A percentile compares a stretch with the other conserved stretches of the same genome.
Conservation (phyloP, 2,113 vertebrate species). For the Entomyzon cyanotis region DNA sequence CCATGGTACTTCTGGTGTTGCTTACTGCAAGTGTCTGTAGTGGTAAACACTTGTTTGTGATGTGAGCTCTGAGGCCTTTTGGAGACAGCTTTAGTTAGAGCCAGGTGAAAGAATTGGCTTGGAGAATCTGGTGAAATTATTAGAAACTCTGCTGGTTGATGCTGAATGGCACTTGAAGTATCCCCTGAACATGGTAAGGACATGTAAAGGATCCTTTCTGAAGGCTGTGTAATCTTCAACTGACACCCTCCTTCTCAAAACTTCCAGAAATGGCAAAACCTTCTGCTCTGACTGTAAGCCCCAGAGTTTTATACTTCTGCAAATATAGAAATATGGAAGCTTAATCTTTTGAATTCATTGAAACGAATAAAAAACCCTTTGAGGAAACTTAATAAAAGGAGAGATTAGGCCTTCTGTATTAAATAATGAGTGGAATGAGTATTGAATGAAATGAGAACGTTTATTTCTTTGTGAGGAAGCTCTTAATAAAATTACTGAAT, state of each 20-base stretch:
- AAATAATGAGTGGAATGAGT: constrained; percentile 26
- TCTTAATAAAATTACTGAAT: constrained; percentile 59
- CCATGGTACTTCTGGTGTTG: neutral
- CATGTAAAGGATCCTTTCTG: neutral
- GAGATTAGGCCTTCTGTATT: constrained; percentile 26
- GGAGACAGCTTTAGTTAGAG: neutral
- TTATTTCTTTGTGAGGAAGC: constrained; percentile 40
- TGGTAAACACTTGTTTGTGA: neutral
- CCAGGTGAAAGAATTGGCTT: neutral
- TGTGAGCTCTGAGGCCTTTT: neutral
- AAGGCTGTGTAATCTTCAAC: neutral
- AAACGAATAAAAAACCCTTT: constrained; percentile 44
- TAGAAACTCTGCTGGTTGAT: neutral
- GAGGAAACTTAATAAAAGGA: constrained; percentile 29
- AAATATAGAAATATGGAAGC: neutral
- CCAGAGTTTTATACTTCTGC: neutral
- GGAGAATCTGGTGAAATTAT: neutral
- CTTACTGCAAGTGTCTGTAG: neutral
- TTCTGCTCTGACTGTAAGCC: neutral
- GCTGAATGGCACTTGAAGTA: neutral
- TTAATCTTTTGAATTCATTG: constrained; percentile 23
- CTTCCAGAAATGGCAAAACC: neutral
- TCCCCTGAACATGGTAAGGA: neutral
- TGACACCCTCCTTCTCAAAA: neutral
- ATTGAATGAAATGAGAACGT: constrained; percentile 55